A percentile compares a stretch with the other conserved stretches of the same genome.
phyloP scores from a whole-genome alignment of 2,888 invertebrate species.

The Oegoconia quadripuncta region DNA sequence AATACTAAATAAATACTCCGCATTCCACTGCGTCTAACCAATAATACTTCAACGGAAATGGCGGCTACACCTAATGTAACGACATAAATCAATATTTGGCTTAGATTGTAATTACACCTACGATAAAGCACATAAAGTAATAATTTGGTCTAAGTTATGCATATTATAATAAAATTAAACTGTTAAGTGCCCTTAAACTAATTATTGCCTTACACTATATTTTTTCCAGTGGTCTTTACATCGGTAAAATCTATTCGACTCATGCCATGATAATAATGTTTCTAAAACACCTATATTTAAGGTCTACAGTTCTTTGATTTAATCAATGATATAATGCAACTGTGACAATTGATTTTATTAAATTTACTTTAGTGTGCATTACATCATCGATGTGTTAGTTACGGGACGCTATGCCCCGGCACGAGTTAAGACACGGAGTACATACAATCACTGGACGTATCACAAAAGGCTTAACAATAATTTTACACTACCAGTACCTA shows the following conservation, averaged over 20 bases:
- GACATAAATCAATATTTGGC: constrained; percentile 78
- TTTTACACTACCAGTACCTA: constrained; percentile 69
- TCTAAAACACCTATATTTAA: constrained; percentile 6
- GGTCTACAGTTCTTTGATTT: not conserved
- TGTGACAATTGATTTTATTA: not conserved
- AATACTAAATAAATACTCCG: constrained; percentile 69
- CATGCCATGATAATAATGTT: constrained; percentile 7
- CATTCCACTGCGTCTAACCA: constrained; percentile 50
- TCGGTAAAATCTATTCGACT: constrained; percentile 11
- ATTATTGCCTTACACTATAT: constrained; percentile 72
- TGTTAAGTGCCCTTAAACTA: constrained; percentile 73
- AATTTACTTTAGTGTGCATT: too few relatives aligned
- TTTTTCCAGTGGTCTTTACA: constrained; percentile 62
- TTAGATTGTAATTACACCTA: constrained; percentile 76
- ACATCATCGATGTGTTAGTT: constrained; percentile 2
- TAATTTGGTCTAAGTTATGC: constrained; percentile 79
- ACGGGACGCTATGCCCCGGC: too few relatives aligned
- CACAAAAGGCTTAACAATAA: constrained; percentile 70
- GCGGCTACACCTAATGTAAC: constrained; percentile 49
- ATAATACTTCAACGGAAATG: constrained; percentile 72
- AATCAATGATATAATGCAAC: constrained; percentile 1
- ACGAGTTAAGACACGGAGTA: constrained; percentile 5
- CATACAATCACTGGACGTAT: constrained; percentile 70
- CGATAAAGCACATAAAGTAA: constrained; percentile 75
- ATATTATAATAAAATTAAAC: constrained; percentile 63